Evolutionary conservation across 2,113 vertebrate species (phyloP).

Genomic region (Petrocephalus zakoni): DNA sequence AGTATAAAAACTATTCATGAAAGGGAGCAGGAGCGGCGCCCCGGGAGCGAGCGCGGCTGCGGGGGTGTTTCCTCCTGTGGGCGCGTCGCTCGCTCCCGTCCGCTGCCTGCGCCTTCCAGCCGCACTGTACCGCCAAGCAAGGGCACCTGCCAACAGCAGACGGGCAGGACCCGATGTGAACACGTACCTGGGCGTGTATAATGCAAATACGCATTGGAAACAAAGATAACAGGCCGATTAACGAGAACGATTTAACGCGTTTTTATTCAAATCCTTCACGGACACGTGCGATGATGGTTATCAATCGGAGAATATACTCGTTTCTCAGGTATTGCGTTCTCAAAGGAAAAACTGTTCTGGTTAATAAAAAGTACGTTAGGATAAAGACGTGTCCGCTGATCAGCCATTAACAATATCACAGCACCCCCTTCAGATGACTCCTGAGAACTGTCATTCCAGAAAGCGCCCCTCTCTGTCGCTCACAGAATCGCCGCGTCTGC

Average conservation of each 20-base stretch:
- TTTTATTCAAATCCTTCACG: background rate
- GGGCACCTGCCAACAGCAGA: background rate
- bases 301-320: background rate
- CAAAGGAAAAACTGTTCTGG: background rate
- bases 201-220: background rate
- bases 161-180: background rate
- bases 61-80: background rate
- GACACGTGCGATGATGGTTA: background rate
- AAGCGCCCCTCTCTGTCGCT: background rate
- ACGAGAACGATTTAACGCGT: background rate
- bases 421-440: constrained; percentile 18
- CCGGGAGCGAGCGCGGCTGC: background rate
- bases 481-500: background rate
- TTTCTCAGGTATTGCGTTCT: background rate
- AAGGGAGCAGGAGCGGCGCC: background rate
- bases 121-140: background rate
- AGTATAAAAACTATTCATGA: background rate
- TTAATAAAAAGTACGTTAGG: background rate
- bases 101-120: background rate
- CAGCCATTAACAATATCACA: constrained; percentile 13
- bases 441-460: background rate
- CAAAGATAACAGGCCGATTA: background rate
- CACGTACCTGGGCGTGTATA: background rate
- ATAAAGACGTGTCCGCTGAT: background rate
- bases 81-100: background rate